Base-by-base conservation (phyloP, 1,140 invertebrate species). In the Drosophila sechellia region DNA sequence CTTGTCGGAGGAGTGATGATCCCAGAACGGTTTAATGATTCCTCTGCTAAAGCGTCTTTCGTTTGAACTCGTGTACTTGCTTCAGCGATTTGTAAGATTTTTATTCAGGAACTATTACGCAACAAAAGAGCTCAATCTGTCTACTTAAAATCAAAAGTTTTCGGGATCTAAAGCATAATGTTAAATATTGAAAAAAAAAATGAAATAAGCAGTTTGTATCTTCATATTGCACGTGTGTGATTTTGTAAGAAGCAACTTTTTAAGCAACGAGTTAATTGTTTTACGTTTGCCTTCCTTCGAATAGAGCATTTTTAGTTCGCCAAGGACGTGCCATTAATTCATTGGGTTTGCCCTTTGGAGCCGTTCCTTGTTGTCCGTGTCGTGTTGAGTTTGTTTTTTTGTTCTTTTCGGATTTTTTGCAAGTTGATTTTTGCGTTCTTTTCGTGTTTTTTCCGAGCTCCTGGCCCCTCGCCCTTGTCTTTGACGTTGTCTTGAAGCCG, bases 401-500 rank as follows among this genome's bases (percentile, higher is more conserved):
- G 27, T 40, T 39, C 20, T 42, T 61, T 66, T 34, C n/a, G 22
- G 22, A 35, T 59, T 54, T 69, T 50, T 42, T 22, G 6, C 12
- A 1, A 35, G 15, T 40, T 45, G 40, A 61, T 58, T 40, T 35
- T 66, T 43, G 50, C 66, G 12, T 66, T 53, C 17, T 39, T 45
- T 48, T 11, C 43, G 39, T 27, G 35, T 56, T 43, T 40, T 13
- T 50, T 61, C 17, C 45, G 42, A 57, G 53, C 40, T 65, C 45
- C 35, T 27, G 34, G 48, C 54, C 39, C 48, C 37, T 69, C 31
- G 27, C 40, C 65, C 35, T 72, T 73, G 79, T 59, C 76, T 79
- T 89, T 79, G 83, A 54, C 70, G 65, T 52, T 68, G 75, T 79
- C 83, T 83, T 83, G 70, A 56, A 43, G 25, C 65, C 39, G 68